Evolutionary conservation across 1,140 invertebrate genomes (phyloP).

Genomic region (Prorops nasuta): DNA sequence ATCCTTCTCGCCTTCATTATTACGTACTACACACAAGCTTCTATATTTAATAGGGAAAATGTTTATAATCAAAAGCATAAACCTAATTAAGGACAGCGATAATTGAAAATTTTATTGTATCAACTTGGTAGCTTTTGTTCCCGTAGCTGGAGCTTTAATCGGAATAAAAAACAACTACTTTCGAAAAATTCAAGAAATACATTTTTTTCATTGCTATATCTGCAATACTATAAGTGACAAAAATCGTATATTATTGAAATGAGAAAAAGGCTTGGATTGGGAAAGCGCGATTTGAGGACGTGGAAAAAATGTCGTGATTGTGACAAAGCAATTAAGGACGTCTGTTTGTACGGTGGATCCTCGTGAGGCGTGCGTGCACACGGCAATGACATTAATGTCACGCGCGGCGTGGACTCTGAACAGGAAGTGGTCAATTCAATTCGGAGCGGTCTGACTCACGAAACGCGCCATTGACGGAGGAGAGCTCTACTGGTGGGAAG

Average conservation of each 20-base stretch:
- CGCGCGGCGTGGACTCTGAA: slow-evolving; percentile 41
- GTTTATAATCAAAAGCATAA: too few relatives aligned
- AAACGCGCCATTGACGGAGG: slow-evolving; percentile 52
- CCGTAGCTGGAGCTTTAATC: too few relatives aligned
- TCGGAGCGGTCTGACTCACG: slow-evolving; percentile 37
- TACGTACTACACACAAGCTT: too few relatives aligned
- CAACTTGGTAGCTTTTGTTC: too few relatives aligned
- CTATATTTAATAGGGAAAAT: too few relatives aligned
- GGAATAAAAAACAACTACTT: too few relatives aligned
- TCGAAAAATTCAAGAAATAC: background rate
- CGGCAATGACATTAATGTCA: slow-evolving; percentile 50
- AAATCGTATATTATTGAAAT: background rate
- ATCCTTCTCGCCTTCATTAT: too few relatives aligned
- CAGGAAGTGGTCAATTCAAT: slow-evolving; percentile 56
- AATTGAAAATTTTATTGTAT: too few relatives aligned
- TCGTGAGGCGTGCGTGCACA: too few relatives aligned
- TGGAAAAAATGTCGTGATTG: background rate
- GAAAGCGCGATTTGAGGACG: too few relatives aligned
- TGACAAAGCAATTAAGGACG: background rate
- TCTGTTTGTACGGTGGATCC: background rate
- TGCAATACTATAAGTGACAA: slow-evolving; percentile 20
- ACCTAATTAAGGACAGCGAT: too few relatives aligned
- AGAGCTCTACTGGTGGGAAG: slow-evolving; percentile 3
- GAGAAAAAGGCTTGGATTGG: too few relatives aligned
- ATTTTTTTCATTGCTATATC: background rate